Evolutionary conservation across 2,113 vertebrate genomes (phyloP).

Genomic region (Cebidichthys violaceus): DNA sequence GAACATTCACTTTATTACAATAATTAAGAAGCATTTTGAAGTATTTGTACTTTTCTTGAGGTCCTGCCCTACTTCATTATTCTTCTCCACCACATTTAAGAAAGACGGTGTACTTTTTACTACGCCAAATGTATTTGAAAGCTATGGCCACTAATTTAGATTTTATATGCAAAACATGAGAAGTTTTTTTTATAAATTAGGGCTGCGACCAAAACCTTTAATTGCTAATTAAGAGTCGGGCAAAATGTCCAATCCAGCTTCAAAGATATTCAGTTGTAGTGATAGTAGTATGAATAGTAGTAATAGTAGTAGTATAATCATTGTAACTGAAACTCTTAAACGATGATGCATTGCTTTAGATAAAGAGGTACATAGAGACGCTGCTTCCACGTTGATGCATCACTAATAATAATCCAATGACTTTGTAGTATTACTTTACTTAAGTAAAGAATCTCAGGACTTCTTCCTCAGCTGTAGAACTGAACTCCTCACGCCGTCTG

Average conservation of each 20-base stretch:
- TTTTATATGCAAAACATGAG: background rate
- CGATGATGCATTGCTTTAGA: background rate
- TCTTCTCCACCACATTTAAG: background rate
- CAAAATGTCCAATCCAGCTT: background rate
- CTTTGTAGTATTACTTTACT: background rate
- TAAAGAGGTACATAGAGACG: background rate
- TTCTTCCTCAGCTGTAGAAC: background rate
- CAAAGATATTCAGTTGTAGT: background rate
- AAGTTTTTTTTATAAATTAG: background rate
- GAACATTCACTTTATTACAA: background rate
- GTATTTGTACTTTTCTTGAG: slow-evolving; percentile 12
- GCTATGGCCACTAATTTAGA: background rate
- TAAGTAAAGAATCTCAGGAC: background rate
- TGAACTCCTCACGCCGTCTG: no score
- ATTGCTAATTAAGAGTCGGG: background rate
- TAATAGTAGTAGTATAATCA: no score
- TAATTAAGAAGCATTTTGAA: background rate
- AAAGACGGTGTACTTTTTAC: background rate
- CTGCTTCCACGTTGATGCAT: background rate
- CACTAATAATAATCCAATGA: background rate
- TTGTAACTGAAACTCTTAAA: background rate
- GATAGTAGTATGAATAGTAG: no score
- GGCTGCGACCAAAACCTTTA: background rate
- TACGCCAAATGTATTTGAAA: background rate
- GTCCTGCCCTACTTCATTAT: background rate